phyloP scores from a whole-genome alignment of 92 coral and sea anemone species.

The Bergia sp. region DNA sequence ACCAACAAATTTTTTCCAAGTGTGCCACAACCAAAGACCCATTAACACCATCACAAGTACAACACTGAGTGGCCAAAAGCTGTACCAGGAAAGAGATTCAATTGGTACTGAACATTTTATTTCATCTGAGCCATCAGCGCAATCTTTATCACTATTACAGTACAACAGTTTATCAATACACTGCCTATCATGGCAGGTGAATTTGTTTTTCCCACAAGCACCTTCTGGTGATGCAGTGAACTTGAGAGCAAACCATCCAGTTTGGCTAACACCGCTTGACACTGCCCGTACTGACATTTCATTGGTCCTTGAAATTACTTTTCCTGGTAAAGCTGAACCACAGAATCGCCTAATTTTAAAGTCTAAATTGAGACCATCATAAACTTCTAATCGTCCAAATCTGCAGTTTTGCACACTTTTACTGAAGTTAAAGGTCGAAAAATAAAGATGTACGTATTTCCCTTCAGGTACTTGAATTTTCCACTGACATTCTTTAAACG shows the following conservation, averaged over 20 bases:
- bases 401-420: slow-evolving; percentile 47
- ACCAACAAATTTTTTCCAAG: slow-evolving; percentile 80
- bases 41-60: slow-evolving; percentile 79
- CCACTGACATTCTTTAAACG: slow-evolving; percentile 80
- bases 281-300: slow-evolving; percentile 65
- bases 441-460: slow-evolving; percentile 67
- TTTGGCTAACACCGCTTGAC: slow-evolving; percentile 49
- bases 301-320: slow-evolving; percentile 77
- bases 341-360: slow-evolving; percentile 76
- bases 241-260: slow-evolving; percentile 84
- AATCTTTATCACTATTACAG: slow-evolving; percentile 75
- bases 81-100: slow-evolving; percentile 77
- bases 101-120: slow-evolving; percentile 67
- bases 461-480: slow-evolving; percentile 79
- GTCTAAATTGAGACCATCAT: slow-evolving; percentile 68
- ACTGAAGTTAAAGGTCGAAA: slow-evolving; percentile 86
- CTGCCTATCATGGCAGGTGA: slow-evolving; percentile 72
- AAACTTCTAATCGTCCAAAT: slow-evolving; percentile 74
- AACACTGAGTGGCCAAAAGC: slow-evolving; percentile 88
- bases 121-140: slow-evolving; percentile 91
- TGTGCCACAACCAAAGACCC: slow-evolving; percentile 93
- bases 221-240: slow-evolving; percentile 67
- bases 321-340: slow-evolving; percentile 57
- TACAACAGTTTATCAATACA: slow-evolving; percentile 55
- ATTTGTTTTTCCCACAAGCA: slow-evolving; percentile 70